Evolutionary conservation across 2,888 invertebrate species (phyloP).

Genomic region (Eupithecia inturbata): DNA sequence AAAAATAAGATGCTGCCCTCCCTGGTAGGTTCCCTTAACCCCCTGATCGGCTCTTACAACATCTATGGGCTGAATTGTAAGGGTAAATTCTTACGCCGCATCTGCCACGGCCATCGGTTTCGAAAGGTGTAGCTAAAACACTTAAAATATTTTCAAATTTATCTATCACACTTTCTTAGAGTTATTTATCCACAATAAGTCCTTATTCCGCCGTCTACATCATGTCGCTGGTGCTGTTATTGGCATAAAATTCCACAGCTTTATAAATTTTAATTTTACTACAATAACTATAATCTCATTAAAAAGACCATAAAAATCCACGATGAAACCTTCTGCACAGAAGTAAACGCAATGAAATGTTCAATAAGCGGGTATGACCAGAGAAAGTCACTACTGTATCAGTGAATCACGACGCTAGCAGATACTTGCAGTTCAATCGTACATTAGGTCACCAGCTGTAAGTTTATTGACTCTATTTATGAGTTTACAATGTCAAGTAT

Average conservation of each 20-base stretch:
- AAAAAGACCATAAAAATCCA: no score
- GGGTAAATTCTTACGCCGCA: no score
- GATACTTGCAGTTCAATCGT: slow-evolving; percentile 10
- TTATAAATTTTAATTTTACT: not conserved
- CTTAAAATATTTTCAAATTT: no score
- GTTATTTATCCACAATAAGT: not conserved
- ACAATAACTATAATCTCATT: no score
- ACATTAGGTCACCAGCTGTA: slow-evolving; percentile 12
- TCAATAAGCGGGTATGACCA: not conserved
- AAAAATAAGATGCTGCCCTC: no score
- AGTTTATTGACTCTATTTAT: slow-evolving; percentile 19
- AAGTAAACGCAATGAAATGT: not conserved
- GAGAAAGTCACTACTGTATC: not conserved
- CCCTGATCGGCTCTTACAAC: no score
- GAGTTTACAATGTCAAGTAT: slow-evolving; percentile 14
- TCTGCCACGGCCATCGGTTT: no score
- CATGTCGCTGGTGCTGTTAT: not conserved
- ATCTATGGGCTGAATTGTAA: no score
- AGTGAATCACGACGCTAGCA: not conserved
- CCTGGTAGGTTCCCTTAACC: no score
- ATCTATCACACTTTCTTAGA: no score
- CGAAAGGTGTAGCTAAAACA: no score
- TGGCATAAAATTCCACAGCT: not conserved
- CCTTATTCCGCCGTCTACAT: not conserved
- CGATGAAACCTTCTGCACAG: not conserved